Evolutionary conservation across 2,113 vertebrate genomes (phyloP).

Genomic region (Prolemur simus): DNA sequence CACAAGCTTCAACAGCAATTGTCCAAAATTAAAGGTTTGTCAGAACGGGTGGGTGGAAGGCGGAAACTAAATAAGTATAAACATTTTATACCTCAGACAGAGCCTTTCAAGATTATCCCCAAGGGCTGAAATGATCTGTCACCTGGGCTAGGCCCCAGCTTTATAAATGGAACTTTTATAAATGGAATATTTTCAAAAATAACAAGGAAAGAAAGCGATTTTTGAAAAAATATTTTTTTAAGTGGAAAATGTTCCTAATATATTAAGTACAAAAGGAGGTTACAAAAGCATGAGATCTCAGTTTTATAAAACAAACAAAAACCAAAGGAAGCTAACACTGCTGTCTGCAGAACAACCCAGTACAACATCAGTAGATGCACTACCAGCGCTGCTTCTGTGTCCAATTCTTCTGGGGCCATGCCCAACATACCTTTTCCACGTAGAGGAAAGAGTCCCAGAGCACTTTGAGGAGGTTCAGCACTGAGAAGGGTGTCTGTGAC

Average conservation of each 20-base stretch:
- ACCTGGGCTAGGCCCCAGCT: background rate
- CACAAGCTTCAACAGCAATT: background rate
- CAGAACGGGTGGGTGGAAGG: background rate
- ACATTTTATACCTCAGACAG: background rate
- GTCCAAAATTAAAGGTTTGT: constrained; percentile 41
- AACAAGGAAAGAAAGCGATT: background rate
- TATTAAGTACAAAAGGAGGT: background rate
- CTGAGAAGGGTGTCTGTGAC: background rate
- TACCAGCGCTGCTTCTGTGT: rapidly evolving
- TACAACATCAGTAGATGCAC: rapidly evolving
- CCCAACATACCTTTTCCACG: background rate
- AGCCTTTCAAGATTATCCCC: background rate
- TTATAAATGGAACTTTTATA: background rate
- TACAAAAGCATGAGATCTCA: background rate
- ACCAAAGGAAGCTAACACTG: background rate
- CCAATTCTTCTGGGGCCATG: background rate
- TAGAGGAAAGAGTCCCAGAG: background rate
- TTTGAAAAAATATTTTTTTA: background rate
- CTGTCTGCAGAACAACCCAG: rapidly evolving
- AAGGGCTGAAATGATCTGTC: background rate
- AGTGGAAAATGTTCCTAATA: background rate
- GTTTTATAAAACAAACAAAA: constrained; percentile 4
- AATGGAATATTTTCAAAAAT: background rate
- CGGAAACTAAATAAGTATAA: background rate
- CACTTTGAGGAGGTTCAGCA: no score